Evolutionary conservation across 2,113 vertebrate genomes (phyloP), one percentile per base, ranked within the genome.

Genomic region (Ammospiza caudacuta): DNA sequence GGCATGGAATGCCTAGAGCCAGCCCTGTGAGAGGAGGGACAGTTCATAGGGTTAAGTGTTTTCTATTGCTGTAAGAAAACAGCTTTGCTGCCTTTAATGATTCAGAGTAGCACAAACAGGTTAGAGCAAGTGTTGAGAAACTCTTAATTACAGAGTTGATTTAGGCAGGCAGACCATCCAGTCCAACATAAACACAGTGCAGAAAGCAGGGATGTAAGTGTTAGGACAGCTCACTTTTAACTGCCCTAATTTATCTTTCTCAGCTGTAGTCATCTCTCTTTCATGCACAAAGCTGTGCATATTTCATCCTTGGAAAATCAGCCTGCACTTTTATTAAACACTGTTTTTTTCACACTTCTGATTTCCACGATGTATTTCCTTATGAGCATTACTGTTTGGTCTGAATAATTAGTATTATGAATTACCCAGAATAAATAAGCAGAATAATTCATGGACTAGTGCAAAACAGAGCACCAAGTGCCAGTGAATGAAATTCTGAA

Each of bases 41-140:
- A 52, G 82, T 74, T 90, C 12, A 74, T 35, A 43, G 85, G 83
- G 33, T 43, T 16, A 66, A 41, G 10, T 47, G 18, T 81, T 74
- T 90, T 75, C 69, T 69, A 0, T 35, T 81, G 61, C 57, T 92
- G 44, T 83, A 68, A 90, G 76, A 91, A 95, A 83, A 76, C 47
- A 84, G 49, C 58, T 95, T 83, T 93, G 29, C 41, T 90, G 69
- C 83, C 28, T 51, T 81, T 95, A 83, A 83, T 95, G 88, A 90
- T 89, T 92, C 93, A 87, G 92, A 89, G 69, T 69, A 86, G 88
- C 69, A 87, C 37, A 79, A 94, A 95, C 93, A 95, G 85, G 83
- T 95, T 90, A 76, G 69, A 84, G 62, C 83, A 78, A 92, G 80
- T 72, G 77, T 81, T 96, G 88, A 94, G 80, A 93, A 94, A 89